A percentile compares a stretch with the other conserved stretches of the same genome.
These are phyloP conservation scores for Boulengeromyrus knoepffleri DNA, from an alignment of 2,113 vertebrate species.

Conservation along the genomic window DNA sequence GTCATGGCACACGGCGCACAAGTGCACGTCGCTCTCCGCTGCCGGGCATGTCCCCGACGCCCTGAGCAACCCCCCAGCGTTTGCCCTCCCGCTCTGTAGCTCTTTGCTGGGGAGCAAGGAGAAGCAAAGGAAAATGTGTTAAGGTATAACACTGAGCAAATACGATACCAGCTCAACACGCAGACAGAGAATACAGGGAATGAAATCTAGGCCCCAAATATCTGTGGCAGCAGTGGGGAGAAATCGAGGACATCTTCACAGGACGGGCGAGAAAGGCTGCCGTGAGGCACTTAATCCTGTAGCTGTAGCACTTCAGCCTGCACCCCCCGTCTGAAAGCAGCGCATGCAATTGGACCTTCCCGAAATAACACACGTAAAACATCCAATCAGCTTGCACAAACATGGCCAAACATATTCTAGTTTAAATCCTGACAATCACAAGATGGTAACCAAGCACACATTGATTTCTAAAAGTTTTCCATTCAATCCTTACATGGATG, in stretches of 20 bases:
- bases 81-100: constrained; percentile 58
- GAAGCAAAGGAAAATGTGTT: background rate
- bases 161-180: background rate
- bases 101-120: constrained; percentile 56
- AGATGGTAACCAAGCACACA: no score
- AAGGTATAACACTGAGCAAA: background rate
- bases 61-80: constrained; percentile 44
- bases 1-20: constrained; percentile 91
- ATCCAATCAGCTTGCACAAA: no score
- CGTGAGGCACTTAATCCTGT: no score
- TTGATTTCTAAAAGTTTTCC: no score
- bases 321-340: no score
- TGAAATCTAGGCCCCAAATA: background rate
- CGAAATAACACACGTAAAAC: no score
- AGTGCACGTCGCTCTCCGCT: constrained; percentile 79
- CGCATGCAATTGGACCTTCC: no score
- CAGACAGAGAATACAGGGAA: background rate
- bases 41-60: constrained; percentile 51
- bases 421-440: no score
- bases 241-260: background rate
- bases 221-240: background rate
- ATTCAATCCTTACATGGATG: no score
- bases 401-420: no score
- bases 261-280: no score
- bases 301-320: no score